These are phyloP conservation scores for Thamnophis elegans DNA, from an alignment of 2,797 vertebrate genomes.

Conservation along the genomic window DNA sequence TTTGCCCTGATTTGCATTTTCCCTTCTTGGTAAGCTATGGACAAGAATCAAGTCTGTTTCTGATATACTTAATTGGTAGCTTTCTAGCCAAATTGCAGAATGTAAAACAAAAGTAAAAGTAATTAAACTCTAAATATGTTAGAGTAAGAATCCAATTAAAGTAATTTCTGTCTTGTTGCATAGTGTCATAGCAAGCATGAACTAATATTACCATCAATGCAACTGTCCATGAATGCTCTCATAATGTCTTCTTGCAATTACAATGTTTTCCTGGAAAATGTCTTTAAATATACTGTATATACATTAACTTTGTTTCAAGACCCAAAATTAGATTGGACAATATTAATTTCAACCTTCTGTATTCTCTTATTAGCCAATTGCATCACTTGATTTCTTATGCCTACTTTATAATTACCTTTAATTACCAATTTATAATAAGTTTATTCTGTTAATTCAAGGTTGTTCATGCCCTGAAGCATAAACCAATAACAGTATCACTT, in stretches of 20 bases:
- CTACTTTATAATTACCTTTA: slow-evolving; percentile 72
- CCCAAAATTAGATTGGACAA: slow-evolving; percentile 66
- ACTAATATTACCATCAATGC: slow-evolving; percentile 52
- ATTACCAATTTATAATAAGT: slow-evolving; percentile 73
- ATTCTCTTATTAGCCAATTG: slow-evolving; percentile 70
- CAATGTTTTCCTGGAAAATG: slow-evolving; percentile 68
- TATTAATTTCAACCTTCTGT: slow-evolving; percentile 68
- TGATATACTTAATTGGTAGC: not conserved
- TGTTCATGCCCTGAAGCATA: slow-evolving; percentile 66
- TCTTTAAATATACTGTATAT: slow-evolving; percentile 58
- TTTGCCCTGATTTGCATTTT: not conserved
- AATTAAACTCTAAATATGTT: slow-evolving; percentile 11
- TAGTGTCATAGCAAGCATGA: slow-evolving; percentile 44
- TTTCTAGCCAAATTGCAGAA: not conserved
- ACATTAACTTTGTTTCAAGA: slow-evolving; percentile 65
- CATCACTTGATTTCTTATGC: slow-evolving; percentile 60
- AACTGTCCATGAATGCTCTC: slow-evolving; percentile 17
- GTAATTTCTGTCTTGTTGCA: slow-evolving; percentile 36
- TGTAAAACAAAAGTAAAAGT: not conserved
- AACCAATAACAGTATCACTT: slow-evolving; percentile 62
- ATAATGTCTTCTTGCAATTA: slow-evolving; percentile 62
- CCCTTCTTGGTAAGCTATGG: slow-evolving; percentile 1
- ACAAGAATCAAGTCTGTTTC: rapidly evolving
- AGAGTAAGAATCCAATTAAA: not conserved
- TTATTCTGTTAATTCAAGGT: slow-evolving; percentile 73